Percentiles rank a stretch among this genome's conserved stretches.
Conservation (phyloP, 2,797 vertebrate species). For the Luscinia luscinia region DNA sequence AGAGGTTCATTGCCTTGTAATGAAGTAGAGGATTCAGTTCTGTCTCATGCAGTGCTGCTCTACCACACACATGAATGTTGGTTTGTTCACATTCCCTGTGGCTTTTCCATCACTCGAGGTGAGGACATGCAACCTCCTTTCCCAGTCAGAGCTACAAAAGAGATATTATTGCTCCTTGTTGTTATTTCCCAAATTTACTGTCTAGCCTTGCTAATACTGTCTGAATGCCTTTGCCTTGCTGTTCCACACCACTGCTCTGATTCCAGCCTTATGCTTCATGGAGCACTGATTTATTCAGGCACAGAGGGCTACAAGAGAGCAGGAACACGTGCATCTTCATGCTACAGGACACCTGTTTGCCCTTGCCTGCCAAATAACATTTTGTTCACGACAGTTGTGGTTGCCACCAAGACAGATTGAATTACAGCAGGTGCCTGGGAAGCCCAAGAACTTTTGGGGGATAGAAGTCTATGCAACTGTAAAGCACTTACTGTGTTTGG, state of each 20-base stretch:
- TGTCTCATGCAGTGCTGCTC: not conserved
- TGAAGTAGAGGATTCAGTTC: not conserved
- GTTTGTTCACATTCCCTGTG: not conserved
- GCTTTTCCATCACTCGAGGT: not conserved
- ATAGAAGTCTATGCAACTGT: not conserved
- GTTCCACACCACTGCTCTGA: not conserved
- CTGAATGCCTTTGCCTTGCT: not conserved
- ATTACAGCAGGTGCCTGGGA: slow-evolving; percentile 51
- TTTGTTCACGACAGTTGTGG: slow-evolving; percentile 34
- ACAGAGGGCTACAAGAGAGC: not conserved
- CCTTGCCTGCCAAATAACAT: slow-evolving; percentile 37
- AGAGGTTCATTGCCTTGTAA: not conserved
- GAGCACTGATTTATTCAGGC: not conserved
- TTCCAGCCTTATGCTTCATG: not conserved
- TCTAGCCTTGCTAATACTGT: not conserved
- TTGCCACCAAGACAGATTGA: slow-evolving; percentile 52
- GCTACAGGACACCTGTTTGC: slow-evolving; percentile 33
- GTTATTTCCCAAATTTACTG: not conserved
- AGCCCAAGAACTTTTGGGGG: not conserved
- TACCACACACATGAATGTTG: not conserved
- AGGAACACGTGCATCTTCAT: not conserved
- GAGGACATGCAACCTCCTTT: not conserved
- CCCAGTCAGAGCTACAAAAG: not conserved
- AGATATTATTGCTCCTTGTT: not conserved
- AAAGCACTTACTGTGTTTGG: not conserved